Percentiles rank a stretch among this genome's conserved stretches.
These are phyloP conservation scores for Dysdera silvatica DNA, from an alignment of 1,140 invertebrate species.

Conservation along the genomic window DNA sequence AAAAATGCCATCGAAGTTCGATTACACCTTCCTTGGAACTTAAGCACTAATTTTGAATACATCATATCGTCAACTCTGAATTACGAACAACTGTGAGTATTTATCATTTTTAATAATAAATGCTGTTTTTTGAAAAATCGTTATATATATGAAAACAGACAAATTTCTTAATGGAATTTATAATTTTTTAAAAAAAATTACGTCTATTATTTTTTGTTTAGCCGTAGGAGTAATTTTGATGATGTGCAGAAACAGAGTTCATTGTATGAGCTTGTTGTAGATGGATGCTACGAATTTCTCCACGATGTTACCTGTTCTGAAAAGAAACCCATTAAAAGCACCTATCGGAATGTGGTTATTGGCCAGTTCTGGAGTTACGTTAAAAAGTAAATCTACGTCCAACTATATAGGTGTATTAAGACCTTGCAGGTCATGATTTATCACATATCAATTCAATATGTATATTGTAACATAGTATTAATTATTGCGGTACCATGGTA, in stretches of 20 bases:
- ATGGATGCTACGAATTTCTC: constrained; percentile 59
- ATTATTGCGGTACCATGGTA: too few species aligned
- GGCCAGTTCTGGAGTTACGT: constrained; percentile 56
- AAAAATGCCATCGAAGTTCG: constrained; percentile 58
- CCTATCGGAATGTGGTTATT: constrained; percentile 59
- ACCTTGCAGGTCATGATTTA: too few species aligned
- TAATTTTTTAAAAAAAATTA: constrained; percentile 14
- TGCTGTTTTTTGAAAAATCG: background rate
- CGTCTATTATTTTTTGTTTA: constrained; percentile 20
- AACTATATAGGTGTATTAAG: background rate
- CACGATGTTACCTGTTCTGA: constrained; percentile 66
- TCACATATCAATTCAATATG: too few species aligned
- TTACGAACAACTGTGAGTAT: constrained; percentile 21
- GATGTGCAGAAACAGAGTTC: too few species aligned
- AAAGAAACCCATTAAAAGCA: constrained; percentile 60
- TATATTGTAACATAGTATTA: too few species aligned
- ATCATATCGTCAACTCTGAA: constrained; percentile 50
- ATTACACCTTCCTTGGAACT: constrained; percentile 65
- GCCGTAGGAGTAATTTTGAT: background rate
- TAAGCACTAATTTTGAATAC: constrained; percentile 65
- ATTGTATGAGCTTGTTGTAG: constrained; percentile 37
- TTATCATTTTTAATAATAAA: constrained; percentile 13
- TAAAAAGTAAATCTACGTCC: constrained; percentile 39
- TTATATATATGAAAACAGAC: background rate
- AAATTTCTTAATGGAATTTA: background rate